These are phyloP conservation scores for Netelia fuscicornis DNA, from an alignment of 2,888 invertebrate species.

Conservation along the genomic window DNA sequence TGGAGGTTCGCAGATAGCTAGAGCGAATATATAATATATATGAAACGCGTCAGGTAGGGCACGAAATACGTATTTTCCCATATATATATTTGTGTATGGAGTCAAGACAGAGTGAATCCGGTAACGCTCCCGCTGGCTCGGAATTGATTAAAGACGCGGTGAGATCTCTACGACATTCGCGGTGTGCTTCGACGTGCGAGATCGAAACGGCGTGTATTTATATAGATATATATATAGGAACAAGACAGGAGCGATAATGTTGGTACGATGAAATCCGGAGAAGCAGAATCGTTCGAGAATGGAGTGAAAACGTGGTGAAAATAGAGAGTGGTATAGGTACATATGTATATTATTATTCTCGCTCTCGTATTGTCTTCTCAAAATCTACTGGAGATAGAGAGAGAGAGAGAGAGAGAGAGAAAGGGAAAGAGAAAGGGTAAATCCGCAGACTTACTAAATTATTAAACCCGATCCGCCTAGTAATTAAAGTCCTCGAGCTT, in stretches of 20 bases:
- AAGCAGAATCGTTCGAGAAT: neutral
- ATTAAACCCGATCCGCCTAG: constrained; percentile 57
- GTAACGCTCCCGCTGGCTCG: constrained; percentile 21
- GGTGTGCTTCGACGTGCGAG: constrained; percentile 34
- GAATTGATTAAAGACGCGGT: constrained; percentile 51
- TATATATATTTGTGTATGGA: neutral
- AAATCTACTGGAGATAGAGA: neutral
- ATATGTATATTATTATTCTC: constrained; percentile 22
- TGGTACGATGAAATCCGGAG: neutral
- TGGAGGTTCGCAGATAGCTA: constrained; percentile 50
- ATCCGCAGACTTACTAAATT: constrained; percentile 48
- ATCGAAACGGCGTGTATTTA: constrained; percentile 42
- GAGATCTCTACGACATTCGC: constrained; percentile 11
- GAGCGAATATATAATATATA: constrained; percentile 38
- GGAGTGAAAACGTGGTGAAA: neutral
- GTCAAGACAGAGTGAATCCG: neutral
- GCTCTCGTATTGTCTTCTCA: constrained; percentile 47
- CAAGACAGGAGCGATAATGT: neutral
- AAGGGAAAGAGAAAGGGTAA: constrained; percentile 6
- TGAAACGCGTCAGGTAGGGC: constrained; percentile 27
- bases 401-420: neutral
- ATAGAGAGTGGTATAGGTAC: neutral
- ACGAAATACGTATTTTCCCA: constrained; percentile 49
- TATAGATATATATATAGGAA: neutral
- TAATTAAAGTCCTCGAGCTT: constrained; percentile 61